Percentiles rank a stretch among this genome's conserved stretches.
phyloP scores from a whole-genome alignment of 2,888 invertebrate genomes.

The Dasysyrphus tricinctus region DNA sequence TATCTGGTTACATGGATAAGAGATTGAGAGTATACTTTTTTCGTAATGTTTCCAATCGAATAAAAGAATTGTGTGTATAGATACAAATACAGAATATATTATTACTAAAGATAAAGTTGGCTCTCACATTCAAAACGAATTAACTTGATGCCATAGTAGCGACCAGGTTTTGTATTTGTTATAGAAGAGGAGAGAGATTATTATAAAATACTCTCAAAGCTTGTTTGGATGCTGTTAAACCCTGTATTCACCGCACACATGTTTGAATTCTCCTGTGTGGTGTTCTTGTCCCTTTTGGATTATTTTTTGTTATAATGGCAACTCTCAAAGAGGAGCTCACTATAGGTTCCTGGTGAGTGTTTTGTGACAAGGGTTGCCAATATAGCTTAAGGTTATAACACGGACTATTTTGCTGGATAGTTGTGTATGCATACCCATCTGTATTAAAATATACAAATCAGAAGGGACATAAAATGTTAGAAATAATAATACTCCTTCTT shows the following conservation, averaged over 20 bases:
- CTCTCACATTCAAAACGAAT: not conserved
- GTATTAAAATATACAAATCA: too few relatives aligned
- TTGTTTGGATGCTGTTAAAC: not conserved
- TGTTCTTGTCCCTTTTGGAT: not conserved
- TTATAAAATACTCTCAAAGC: not conserved
- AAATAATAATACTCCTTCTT: too few relatives aligned
- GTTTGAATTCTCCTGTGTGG: not conserved
- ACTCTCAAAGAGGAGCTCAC: not conserved
- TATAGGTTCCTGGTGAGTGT: not conserved
- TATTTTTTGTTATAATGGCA: not conserved
- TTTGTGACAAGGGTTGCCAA: not conserved
- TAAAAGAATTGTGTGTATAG: constrained; percentile 8
- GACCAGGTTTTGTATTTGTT: not conserved
- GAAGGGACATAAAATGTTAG: too few relatives aligned
- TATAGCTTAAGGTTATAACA: not conserved
- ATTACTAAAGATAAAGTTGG: not conserved
- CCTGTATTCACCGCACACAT: not conserved
- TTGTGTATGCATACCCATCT: too few relatives aligned
- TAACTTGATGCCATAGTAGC: not conserved
- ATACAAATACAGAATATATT: constrained; percentile 19
- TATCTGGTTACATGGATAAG: not conserved
- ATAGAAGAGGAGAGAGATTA: constrained; percentile 2
- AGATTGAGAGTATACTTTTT: not conserved
- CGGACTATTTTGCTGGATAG: too few relatives aligned
- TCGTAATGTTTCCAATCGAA: not conserved